These are phyloP conservation scores for Protodeltote pygarga DNA, from an alignment of 2,888 invertebrate genomes.

Conservation along the genomic window DNA sequence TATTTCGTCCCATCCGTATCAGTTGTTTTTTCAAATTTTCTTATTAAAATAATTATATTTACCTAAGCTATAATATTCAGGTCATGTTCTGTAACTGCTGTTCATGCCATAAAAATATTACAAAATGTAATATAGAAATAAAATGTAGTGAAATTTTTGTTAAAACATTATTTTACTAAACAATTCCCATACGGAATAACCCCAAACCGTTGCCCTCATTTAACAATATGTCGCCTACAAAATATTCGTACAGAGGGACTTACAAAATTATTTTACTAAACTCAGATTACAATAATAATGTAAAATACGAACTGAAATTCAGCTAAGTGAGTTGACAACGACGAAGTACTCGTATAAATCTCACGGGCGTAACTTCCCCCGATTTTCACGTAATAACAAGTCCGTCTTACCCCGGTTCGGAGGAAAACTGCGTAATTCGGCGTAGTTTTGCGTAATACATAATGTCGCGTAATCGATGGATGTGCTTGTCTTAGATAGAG, in stretches of 20 bases:
- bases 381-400: constrained; percentile 70
- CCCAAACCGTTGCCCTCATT: constrained; percentile 4
- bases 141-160: too few relatives aligned
- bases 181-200: neutral
- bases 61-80: too few relatives aligned
- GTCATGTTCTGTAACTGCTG: too few relatives aligned
- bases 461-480: constrained; percentile 27
- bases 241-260: constrained; percentile 17
- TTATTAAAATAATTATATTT: too few relatives aligned
- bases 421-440: constrained; percentile 14
- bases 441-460: constrained; percentile 23
- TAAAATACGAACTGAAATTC: constrained; percentile 47
- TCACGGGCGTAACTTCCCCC: constrained; percentile 55
- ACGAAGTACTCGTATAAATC: constrained; percentile 68
- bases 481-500: constrained; percentile 2
- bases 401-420: constrained; percentile 23
- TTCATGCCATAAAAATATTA: too few relatives aligned
- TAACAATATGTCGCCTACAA: constrained; percentile 18
- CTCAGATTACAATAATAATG: constrained; percentile 41
- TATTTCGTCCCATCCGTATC: too few relatives aligned
- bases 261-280: constrained; percentile 27
- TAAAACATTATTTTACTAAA: too few relatives aligned
- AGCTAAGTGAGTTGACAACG: constrained; percentile 47
- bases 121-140: too few relatives aligned
- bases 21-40: too few relatives aligned